Evolutionary conservation across 2,888 invertebrate genomes (phyloP), one percentile per base, ranked within the genome.

Genomic region (Herminia tarsipennalis): DNA sequence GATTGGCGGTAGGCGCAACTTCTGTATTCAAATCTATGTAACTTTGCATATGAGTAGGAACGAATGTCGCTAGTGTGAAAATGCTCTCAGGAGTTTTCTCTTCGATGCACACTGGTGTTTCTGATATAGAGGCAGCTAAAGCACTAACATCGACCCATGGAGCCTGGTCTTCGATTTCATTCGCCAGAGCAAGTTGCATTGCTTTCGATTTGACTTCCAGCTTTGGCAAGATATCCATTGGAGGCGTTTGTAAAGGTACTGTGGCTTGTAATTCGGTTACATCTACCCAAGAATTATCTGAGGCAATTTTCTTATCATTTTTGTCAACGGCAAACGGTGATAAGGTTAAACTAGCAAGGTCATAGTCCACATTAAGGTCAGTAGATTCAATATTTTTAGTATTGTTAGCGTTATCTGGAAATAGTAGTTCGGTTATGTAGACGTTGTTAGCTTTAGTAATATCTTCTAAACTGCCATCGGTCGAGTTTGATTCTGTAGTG

Each of bases 101-200:
- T 76, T 94, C 93, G 28, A 94, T 93, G 55, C 93, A 93, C 0
- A 95, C 91, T 12, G 94, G 94, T 0, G 93, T 93, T 84, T 93
- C 92, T 53, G 93, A 92, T 72, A 93, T 91, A 27, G 93, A 93
- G 0, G 94, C 93, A 1, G 95, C 94, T 41, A 95, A 81, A 2
- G 94, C 94, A 58, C 94, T 94, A 0, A 95, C 95, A 70, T 96
- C 95, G 1, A 95, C 92, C 96, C 96, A 96, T 0, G 95, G 94
- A 0, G 94, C 93, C 50, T 95, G 94, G 25, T 95, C 89, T 79
- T 96, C 96, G 55, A 95, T 94, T 71, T 96, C 95, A 21, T 95
- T 94, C 0, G 95, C 95, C 62, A 95, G 86, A 2, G 95, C 95
- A 62, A 96, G 81, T 69, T 96, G 94, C 63, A 95, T 91, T 0